Percentiles rank a stretch among this genome's conserved stretches.
phyloP scores from a whole-genome alignment of 2,113 vertebrate genomes.

The Eupsittula cactorum region DNA sequence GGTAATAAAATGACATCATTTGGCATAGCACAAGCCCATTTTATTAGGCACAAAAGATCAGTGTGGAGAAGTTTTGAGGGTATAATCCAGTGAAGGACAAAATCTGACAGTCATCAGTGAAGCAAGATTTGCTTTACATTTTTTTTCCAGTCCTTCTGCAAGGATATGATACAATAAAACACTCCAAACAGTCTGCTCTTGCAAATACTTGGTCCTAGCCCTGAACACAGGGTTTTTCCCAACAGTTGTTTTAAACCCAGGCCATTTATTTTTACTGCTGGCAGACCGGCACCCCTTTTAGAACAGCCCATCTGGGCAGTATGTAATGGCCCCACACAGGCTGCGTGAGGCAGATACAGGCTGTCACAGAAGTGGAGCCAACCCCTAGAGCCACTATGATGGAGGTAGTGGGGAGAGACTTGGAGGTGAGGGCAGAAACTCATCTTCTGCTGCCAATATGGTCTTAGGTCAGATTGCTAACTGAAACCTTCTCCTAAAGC shows the following conservation, averaged over 20 bases:
- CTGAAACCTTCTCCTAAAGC: not conserved
- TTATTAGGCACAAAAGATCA: not conserved
- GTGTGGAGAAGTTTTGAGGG: not conserved
- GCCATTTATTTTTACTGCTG: not conserved
- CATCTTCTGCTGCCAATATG: not conserved
- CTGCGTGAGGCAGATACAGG: not conserved
- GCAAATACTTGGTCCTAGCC: not conserved
- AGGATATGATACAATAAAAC: not conserved
- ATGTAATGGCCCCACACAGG: accelerated
- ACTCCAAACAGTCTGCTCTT: not conserved
- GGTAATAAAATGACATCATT: not conserved
- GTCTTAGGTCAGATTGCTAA: not conserved
- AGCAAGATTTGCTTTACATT: not conserved
- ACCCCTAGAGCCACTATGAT: not conserved
- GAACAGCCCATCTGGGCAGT: not conserved
- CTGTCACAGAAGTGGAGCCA: not conserved
- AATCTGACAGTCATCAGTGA: not conserved
- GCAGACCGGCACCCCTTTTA: not conserved
- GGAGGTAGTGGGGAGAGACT: not conserved
- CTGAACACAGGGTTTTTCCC: not conserved
- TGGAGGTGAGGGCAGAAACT: not conserved
- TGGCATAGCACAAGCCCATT: not conserved
- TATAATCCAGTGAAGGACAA: not conserved
- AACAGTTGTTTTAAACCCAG: not conserved
- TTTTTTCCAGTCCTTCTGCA: not conserved